Evolutionary conservation across 2,888 invertebrate species (phyloP).

Genomic region (Timandra comae): DNA sequence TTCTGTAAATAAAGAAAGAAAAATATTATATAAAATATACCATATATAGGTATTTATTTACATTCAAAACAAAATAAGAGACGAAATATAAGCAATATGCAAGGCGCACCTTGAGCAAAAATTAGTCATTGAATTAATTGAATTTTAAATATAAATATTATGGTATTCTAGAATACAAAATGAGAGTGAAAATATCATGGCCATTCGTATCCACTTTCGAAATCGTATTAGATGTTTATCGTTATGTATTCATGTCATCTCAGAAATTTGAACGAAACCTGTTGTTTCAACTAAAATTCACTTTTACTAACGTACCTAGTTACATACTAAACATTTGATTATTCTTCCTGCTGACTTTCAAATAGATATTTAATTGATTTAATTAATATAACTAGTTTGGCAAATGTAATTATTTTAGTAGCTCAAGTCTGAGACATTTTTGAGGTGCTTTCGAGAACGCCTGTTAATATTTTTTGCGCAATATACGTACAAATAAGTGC

Average conservation of each 20-base stretch:
- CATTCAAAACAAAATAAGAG: no score
- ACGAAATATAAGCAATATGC: neutral
- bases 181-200: conserved; percentile 31
- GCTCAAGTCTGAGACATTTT: no score
- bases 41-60: neutral
- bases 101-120: conserved; percentile 4
- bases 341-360: no score
- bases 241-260: conserved; percentile 30
- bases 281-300: conserved; percentile 28
- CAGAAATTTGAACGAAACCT: conserved; percentile 27
- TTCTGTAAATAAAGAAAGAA: conserved; percentile 28
- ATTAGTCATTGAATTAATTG: conserved; percentile 6
- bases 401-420: no score
- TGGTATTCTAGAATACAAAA: conserved; percentile 9
- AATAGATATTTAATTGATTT: neutral
- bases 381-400: no score
- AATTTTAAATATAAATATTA: no score
- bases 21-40: conserved; percentile 1
- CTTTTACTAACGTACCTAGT: conserved; percentile 20
- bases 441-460: no score
- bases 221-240: conserved; percentile 29
- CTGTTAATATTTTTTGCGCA: no score
- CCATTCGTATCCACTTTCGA: conserved; percentile 32
- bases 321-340: conserved; percentile 1
- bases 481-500: no score